These are phyloP conservation scores for Rhinolophus sinicus DNA, from an alignment of 2,113 vertebrate species.

Conservation along the genomic window DNA sequence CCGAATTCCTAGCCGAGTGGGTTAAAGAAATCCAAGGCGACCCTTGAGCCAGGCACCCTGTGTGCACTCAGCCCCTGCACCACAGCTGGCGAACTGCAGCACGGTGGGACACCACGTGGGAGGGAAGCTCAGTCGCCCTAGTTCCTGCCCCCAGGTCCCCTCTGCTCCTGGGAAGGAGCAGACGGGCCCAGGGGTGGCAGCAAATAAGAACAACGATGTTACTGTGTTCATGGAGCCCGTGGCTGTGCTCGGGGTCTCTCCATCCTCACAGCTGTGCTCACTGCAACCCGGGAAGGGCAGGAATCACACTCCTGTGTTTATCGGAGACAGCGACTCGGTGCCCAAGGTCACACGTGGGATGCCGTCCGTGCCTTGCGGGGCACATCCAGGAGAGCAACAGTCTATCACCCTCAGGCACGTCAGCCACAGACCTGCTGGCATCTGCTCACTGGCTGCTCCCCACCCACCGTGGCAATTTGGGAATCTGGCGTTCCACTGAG, in stretches of 20 bases:
- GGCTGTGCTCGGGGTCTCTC: rapidly evolving
- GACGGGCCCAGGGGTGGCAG: not conserved
- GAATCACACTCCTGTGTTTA: not conserved
- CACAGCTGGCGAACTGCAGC: not conserved
- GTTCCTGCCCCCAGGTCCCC: not conserved
- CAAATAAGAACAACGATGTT: not conserved
- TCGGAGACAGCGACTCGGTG: not conserved
- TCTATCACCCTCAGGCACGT: rapidly evolving
- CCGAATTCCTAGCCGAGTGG: not conserved
- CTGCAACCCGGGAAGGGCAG: too few species aligned
- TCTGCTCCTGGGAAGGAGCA: not conserved
- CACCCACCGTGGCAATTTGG: slow-evolving; percentile 3
- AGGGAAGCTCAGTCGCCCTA: not conserved
- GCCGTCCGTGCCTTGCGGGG: not conserved
- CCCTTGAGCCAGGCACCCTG: rapidly evolving
- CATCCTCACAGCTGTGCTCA: rapidly evolving
- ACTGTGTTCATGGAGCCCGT: not conserved
- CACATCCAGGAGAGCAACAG: rapidly evolving
- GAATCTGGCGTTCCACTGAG: slow-evolving; percentile 76
- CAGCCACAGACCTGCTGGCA: rapidly evolving
- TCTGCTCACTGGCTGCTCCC: not conserved
- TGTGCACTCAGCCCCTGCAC: rapidly evolving
- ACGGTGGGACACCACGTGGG: rapidly evolving
- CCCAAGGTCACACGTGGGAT: rapidly evolving
- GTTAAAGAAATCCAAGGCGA: not conserved